These are phyloP conservation scores for Oryzias sinensis DNA, from an alignment of 2,797 vertebrate species.

Conservation along the genomic window DNA sequence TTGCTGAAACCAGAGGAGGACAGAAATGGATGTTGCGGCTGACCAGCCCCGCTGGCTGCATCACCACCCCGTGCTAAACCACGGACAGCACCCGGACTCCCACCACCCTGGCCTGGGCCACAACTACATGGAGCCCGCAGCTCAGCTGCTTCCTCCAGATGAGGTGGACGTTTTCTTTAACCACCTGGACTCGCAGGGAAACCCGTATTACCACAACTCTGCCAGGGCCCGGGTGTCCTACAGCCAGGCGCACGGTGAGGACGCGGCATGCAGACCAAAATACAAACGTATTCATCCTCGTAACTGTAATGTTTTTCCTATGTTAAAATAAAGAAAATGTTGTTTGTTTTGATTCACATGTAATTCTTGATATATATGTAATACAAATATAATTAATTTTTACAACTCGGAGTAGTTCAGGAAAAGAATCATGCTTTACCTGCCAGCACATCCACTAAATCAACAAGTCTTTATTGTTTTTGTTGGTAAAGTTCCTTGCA, in stretches of 20 bases:
- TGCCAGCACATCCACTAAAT: too few relatives aligned
- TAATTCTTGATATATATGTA: too few relatives aligned
- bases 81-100: constrained; percentile 87
- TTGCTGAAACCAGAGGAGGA: constrained; percentile 12
- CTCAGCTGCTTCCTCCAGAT: constrained; percentile 92
- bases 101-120: constrained; percentile 88
- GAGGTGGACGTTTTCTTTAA: constrained; percentile 98
- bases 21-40: constrained; percentile 79
- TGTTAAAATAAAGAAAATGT: too few relatives aligned
- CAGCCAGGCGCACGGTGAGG: constrained; percentile 91
- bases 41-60: constrained; percentile 98
- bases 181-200: constrained; percentile 92
- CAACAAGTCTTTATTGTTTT: too few relatives aligned
- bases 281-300: not conserved
- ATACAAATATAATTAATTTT: too few relatives aligned
- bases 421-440: too few relatives aligned
- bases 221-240: constrained; percentile 90
- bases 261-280: too few relatives aligned
- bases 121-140: constrained; percentile 91
- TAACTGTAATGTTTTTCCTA: not conserved
- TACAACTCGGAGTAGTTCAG: too few relatives aligned
- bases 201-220: constrained; percentile 93
- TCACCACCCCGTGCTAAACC: constrained; percentile 88
- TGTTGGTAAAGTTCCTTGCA: too few relatives aligned
- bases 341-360: too few relatives aligned